Conservation (phyloP, 2,888 invertebrate species). For the Eupelmus urozonus region DNA sequence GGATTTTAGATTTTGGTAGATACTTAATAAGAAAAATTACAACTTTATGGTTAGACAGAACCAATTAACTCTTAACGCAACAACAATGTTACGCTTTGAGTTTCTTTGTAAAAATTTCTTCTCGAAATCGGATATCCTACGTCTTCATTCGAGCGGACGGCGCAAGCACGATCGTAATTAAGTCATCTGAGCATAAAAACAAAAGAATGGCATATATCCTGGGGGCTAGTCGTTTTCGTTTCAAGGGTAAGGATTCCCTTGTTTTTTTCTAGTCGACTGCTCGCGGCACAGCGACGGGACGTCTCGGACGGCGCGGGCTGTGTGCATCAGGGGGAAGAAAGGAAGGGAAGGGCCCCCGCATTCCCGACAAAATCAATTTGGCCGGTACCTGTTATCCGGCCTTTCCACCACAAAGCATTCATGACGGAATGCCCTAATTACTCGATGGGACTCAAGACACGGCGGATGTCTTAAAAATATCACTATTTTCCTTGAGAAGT, state of each 20-base stretch:
- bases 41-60: too few relatives aligned
- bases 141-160: background rate
- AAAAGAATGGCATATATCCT: constrained; percentile 40
- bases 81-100: too few relatives aligned
- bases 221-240: constrained; percentile 10
- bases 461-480: background rate
- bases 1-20: too few relatives aligned
- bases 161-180: constrained; percentile 30
- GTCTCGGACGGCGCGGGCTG: background rate
- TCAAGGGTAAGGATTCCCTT: constrained; percentile 4
- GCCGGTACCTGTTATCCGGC: constrained; percentile 26
- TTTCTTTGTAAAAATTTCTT: background rate
- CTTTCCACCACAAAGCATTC: constrained; percentile 45
- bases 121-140: background rate
- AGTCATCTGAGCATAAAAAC: constrained; percentile 52
- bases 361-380: constrained; percentile 51
- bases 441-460: constrained; percentile 5
- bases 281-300: background rate
- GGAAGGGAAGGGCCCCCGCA: constrained; percentile 20
- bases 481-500: too few relatives aligned
- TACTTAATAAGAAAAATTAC: too few relatives aligned
- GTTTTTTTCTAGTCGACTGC: constrained; percentile 41
- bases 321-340: too few relatives aligned
- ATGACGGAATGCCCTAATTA: constrained; percentile 50
- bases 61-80: too few relatives aligned